Base-by-base conservation (phyloP, 2,888 invertebrate genomes). In the Miltochrista miniata region DNA sequence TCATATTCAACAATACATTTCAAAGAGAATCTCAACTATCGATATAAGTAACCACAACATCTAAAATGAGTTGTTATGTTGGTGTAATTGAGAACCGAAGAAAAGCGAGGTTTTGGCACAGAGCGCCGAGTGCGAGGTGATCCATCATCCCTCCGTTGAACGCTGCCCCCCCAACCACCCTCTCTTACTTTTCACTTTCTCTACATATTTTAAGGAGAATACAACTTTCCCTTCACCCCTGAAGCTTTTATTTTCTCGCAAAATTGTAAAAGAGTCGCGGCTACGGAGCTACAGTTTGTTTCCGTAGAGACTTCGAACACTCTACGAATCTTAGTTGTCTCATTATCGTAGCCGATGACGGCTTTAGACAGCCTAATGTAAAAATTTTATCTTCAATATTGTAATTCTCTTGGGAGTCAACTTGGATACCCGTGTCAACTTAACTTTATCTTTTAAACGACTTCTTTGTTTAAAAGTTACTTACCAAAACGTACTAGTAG, bases 151-250 rank as follows among this genome's bases (percentile, higher is more conserved):
- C 83, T 79, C 74, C 81, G 78, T 85, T 90, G 89, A 88, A 87
- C 82, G 70, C 73, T 62, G 51, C 61, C 54, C 63, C 65, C 71
- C 56, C 70, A 71, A 59, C 75, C 72, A 80, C 79, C 79, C 81
- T 79, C 83, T 83, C 85, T 87, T 88, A 89, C 88, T 92, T 89
- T 91, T 88, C 92, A 89, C 91, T 90, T 89, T 87, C 91, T 90
- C 91, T 91, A 91, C 92, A 92, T 92, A 92, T 91, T 92, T 92
- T 89, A 91, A 90, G 87, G 84, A 89, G 89, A 90, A 87, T 87
- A 86, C 90, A 91, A 90, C 84, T 90, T 91, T 89, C 83, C 76
- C 83, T 83, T 83, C 75, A 77, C 82, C 83, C 79, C 78, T 66
- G 74, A 72, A 71, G 80, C 76, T 79, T 84, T 83, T 85, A 86